Base-by-base conservation (phyloP, 2,797 vertebrate species). In the Poecile montanus region DNA sequence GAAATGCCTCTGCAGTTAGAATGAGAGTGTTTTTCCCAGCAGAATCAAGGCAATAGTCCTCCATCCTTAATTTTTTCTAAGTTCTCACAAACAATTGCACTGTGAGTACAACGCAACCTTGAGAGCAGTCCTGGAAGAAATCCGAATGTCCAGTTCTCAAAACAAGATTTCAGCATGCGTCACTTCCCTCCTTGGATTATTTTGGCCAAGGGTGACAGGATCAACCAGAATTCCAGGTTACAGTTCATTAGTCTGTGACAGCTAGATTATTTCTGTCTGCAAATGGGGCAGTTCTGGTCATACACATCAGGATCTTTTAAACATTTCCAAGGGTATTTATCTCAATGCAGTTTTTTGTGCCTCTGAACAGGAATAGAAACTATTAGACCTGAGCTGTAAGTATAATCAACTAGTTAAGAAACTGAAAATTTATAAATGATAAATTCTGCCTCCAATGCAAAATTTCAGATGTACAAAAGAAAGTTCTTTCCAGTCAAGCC, bases 151-250 rank as follows among this genome's bases (percentile, higher is more conserved):
- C 94, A 94, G 95, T 96, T 93, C 92, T 88, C 94, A 91, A 95
- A 97, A 95, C 94, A 97, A 96, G 94, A 95, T 95, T 96, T 92
- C 92, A 93, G 78, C 89, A 71, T 94, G 85, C 92, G 82, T 97
- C 94, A 96, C 5, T 9, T 94, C 89, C 96, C 93, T 96, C 94
- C 94, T 96, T 95, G 92, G 92, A 86, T 88, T 91, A 93, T 83
- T 95, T 94, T 96, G 92, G 67, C 89, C 94, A 91, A 84, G 91
- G 94, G 87, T 96, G 95, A 95, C 70, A 70, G 79, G 78, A 95
- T 89, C 89, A 93, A 80, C 73, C 62, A 84, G 79, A 92, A 92
- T 73, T 94, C 92, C 94, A 95, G 94, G 92, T 92, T 96, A 86
- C 94, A 95, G 94, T 93, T 96, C 95, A 95, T 96, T 93, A 95